These are phyloP conservation scores for Cheilinus undulatus DNA, from an alignment of 2,113 vertebrate genomes.

Conservation along the genomic window DNA sequence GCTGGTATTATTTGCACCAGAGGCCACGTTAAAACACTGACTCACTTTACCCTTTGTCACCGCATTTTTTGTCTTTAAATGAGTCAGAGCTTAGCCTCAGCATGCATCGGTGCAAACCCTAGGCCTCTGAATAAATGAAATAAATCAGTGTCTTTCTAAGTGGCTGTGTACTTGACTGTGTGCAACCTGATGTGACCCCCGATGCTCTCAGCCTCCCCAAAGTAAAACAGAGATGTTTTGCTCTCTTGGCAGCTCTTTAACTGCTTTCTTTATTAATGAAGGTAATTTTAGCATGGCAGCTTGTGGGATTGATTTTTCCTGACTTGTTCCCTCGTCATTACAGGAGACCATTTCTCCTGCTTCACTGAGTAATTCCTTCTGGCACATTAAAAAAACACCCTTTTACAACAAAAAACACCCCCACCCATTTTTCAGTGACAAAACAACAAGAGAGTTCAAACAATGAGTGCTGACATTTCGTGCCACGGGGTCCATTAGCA, in stretches of 20 bases:
- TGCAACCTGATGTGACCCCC: conserved; percentile 61
- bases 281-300: conserved; percentile 48
- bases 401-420: conserved; percentile 47
- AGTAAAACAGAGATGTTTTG: conserved; percentile 60
- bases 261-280: conserved; percentile 68
- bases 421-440: conserved; percentile 49
- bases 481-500: conserved; percentile 74
- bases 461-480: conserved; percentile 64
- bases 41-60: conserved; percentile 62
- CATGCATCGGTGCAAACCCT: conserved; percentile 55
- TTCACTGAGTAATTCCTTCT: conserved; percentile 65
- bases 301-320: conserved; percentile 54
- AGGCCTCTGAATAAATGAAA: conserved; percentile 69
- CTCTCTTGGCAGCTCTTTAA: conserved; percentile 48
- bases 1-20: conserved; percentile 43
- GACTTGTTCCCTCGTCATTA: conserved; percentile 58
- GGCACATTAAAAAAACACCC: conserved; percentile 41
- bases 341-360: conserved; percentile 42
- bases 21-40: conserved; percentile 57
- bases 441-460: conserved; percentile 55
- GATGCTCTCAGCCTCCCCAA: conserved; percentile 47
- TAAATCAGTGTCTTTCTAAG: conserved; percentile 59
- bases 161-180: conserved; percentile 64
- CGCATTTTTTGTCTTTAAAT: conserved; percentile 51
- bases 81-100: conserved; percentile 59